These are phyloP conservation scores for Drosophila varians DNA, from an alignment of 1,140 invertebrate species.

Conservation along the genomic window DNA sequence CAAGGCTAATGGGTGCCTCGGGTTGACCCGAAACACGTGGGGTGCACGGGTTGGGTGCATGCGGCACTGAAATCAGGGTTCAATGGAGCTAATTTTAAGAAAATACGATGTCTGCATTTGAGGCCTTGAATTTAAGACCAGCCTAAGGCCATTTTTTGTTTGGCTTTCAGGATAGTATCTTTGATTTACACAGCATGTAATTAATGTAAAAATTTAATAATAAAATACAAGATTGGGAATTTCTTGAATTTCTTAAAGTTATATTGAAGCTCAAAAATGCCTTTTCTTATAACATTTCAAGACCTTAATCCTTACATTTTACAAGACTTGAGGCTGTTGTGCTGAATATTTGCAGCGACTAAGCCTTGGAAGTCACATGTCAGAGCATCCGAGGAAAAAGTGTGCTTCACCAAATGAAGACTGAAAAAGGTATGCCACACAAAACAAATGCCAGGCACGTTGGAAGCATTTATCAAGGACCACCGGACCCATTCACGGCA, in stretches of 20 bases:
- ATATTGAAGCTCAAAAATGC: too few relatives aligned
- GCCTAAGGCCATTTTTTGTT: background rate
- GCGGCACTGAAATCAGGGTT: slow-evolving; percentile 24
- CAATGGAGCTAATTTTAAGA: slow-evolving; percentile 26
- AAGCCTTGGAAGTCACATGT: slow-evolving; percentile 37
- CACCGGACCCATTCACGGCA: slow-evolving; percentile 15
- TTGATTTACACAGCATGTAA: background rate
- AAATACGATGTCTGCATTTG: slow-evolving; percentile 4
- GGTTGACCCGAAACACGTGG: slow-evolving; percentile 20
- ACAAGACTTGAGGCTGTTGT: slow-evolving; percentile 8
- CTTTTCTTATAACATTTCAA: too few relatives aligned
- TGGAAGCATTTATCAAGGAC: slow-evolving; percentile 68
- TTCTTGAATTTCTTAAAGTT: too few relatives aligned
- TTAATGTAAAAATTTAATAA: too few relatives aligned
- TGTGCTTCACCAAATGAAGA: slow-evolving; percentile 31
- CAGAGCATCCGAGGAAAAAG: slow-evolving; percentile 29
- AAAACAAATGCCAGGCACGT: slow-evolving; percentile 68
- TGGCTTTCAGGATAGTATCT: background rate
- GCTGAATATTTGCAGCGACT: slow-evolving; percentile 8
- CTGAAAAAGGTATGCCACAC: slow-evolving; percentile 40
- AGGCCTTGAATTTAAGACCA: background rate
- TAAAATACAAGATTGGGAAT: too few relatives aligned
- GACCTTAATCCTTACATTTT: slow-evolving; percentile 5
- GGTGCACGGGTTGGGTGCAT: slow-evolving; percentile 16
- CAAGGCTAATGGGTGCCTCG: slow-evolving; percentile 30